phyloP scores from a whole-genome alignment of 2,797 vertebrate species.

The Fratercula arctica region DNA sequence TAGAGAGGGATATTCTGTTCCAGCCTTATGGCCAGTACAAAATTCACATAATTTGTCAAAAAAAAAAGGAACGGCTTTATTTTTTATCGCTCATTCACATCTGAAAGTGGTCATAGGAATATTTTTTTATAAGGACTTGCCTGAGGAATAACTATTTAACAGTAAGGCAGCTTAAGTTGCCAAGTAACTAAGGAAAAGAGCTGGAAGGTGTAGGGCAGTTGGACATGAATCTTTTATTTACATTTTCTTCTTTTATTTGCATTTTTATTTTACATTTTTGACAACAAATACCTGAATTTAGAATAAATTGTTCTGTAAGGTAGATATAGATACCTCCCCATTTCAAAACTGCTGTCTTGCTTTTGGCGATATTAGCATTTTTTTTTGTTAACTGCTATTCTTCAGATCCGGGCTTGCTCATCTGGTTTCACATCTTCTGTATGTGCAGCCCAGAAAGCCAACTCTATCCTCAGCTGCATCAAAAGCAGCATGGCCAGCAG shows the following conservation, averaged over 20 bases:
- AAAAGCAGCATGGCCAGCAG: background rate
- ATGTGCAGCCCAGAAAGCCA: background rate
- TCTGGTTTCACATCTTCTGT: background rate
- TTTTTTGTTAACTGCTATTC: background rate
- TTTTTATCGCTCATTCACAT: background rate
- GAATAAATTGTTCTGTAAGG: background rate
- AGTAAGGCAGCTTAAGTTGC: background rate
- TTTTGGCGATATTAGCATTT: background rate
- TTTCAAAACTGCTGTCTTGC: background rate
- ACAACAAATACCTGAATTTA: background rate
- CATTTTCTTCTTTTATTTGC: background rate
- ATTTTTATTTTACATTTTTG: background rate
- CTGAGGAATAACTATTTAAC: background rate
- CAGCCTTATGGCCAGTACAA: background rate
- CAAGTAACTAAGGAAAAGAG: background rate
- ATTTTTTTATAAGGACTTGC: background rate
- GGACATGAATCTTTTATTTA: background rate
- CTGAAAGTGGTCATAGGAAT: background rate
- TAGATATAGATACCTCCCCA: background rate
- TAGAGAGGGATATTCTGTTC: background rate
- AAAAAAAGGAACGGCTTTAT: accelerated
- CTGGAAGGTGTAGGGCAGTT: background rate
- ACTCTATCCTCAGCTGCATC: background rate
- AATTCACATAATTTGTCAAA: background rate
- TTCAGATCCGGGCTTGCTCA: background rate